Evolutionary conservation across 2,888 invertebrate genomes (phyloP).

Genomic region (Cheilosia impressa): DNA sequence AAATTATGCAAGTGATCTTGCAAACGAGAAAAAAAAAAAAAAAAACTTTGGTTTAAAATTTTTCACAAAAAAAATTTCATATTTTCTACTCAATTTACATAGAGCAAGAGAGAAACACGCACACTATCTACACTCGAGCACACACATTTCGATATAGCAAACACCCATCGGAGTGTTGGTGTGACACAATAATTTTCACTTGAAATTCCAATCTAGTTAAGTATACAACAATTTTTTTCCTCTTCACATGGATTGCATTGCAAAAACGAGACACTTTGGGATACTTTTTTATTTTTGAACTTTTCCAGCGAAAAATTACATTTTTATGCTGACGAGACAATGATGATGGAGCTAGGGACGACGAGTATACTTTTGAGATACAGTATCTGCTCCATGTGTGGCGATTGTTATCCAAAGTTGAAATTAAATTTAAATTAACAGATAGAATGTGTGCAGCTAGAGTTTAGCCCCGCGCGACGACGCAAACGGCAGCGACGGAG

Average conservation of each 20-base stretch:
- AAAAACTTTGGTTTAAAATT: slow-evolving; percentile 22
- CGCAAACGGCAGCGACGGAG: slow-evolving; percentile 63
- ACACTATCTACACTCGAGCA: slow-evolving; percentile 6
- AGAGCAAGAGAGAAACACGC: slow-evolving; percentile 33
- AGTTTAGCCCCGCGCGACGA: slow-evolving; percentile 68
- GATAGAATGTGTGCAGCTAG: slow-evolving; percentile 23
- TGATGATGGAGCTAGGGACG: slow-evolving; percentile 23
- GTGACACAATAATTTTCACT: slow-evolving; percentile 76
- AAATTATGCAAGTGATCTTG: neutral
- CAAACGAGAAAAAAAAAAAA: neutral
- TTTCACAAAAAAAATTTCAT: slow-evolving; percentile 59
- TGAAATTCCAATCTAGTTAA: slow-evolving; percentile 75
- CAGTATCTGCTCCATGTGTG: slow-evolving; percentile 29
- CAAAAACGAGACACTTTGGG: slow-evolving; percentile 48
- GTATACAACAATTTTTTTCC: slow-evolving; percentile 62
- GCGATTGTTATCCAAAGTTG: slow-evolving; percentile 61
- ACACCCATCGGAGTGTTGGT: slow-evolving; percentile 73
- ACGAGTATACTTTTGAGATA: slow-evolving; percentile 14
- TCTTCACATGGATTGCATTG: slow-evolving; percentile 59
- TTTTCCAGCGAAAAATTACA: slow-evolving; percentile 44
- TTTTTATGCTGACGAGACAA: slow-evolving; percentile 57
- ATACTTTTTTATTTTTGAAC: neutral
- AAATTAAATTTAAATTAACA: slow-evolving; percentile 32
- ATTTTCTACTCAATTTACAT: slow-evolving; percentile 67
- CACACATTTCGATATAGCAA: slow-evolving; percentile 46